Percentiles rank a stretch among this genome's conserved stretches.
phyloP scores from a whole-genome alignment of 35 echinoderm and acorn worm genomes.

The Heliocidaris tuberculata region DNA sequence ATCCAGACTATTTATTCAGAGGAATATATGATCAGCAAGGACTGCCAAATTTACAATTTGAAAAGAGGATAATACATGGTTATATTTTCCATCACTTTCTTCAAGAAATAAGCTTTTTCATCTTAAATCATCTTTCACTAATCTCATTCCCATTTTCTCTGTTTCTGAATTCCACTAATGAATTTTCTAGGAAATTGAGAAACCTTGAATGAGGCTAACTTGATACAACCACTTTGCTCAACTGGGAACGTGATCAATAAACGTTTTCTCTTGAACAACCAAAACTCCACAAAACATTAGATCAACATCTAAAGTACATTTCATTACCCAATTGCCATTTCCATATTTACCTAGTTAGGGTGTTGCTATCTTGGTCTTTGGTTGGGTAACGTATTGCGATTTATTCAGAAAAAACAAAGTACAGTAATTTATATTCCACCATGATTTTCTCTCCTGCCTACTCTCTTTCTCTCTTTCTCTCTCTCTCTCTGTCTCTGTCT shows the following conservation, averaged over 20 bases:
- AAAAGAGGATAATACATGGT: too few relatives aligned
- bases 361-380: background rate
- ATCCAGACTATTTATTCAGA: background rate
- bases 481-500: background rate
- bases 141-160: too few relatives aligned
- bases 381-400: background rate
- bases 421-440: background rate
- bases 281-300: background rate
- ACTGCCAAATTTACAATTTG: too few relatives aligned
- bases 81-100: too few relatives aligned
- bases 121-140: too few relatives aligned
- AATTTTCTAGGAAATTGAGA: background rate
- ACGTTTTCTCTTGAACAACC: conserved; percentile 1
- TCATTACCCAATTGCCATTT: conserved; percentile 5
- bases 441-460: too few relatives aligned
- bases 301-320: background rate
- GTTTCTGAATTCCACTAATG: background rate
- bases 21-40: too few relatives aligned
- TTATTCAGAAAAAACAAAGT: background rate
- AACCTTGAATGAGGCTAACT: background rate
- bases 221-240: background rate
- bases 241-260: background rate
- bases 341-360: background rate
- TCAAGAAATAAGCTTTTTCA: too few relatives aligned
- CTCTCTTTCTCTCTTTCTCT: background rate